A percentile compares a stretch with the other conserved stretches of the same genome.
Conservation (phyloP, 2,113 vertebrate genomes). For the Narcine bancroftii region DNA sequence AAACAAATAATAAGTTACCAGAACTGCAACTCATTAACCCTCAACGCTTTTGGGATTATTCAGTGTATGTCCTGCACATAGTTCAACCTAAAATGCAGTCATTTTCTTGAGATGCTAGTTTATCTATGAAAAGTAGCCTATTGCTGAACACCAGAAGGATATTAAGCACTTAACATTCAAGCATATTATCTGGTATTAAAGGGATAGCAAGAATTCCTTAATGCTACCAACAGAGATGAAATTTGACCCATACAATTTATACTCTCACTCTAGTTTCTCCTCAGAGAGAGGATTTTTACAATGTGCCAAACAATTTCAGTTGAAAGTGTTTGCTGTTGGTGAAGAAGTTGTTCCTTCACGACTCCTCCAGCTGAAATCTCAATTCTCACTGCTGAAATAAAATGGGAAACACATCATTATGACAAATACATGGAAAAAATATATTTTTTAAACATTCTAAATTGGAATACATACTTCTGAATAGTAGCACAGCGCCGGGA, state of each 20-base stretch:
- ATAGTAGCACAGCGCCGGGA: background rate
- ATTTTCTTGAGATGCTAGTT: background rate
- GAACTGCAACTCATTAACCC: background rate
- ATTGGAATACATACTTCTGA: too few relatives aligned
- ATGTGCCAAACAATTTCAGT: background rate
- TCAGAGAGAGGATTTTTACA: background rate
- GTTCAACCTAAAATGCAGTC: background rate
- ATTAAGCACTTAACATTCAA: background rate
- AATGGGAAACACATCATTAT: background rate
- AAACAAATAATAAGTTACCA: background rate
- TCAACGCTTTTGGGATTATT: background rate
- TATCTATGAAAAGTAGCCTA: background rate
- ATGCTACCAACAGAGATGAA: background rate
- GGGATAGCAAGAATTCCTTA: background rate
- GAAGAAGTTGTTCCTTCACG: background rate
- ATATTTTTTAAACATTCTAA: background rate
- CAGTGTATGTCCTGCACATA: background rate
- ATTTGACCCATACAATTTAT: background rate
- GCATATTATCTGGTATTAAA: too few relatives aligned
- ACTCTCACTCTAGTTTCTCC: background rate
- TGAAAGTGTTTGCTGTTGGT: background rate
- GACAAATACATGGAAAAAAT: background rate
- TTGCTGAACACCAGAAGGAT: background rate
- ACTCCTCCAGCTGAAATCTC: background rate
- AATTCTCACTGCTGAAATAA: background rate